Percentiles rank a stretch among this genome's conserved stretches.
Conservation (phyloP, 2,888 invertebrate species). For the Saturnia pavonia region DNA sequence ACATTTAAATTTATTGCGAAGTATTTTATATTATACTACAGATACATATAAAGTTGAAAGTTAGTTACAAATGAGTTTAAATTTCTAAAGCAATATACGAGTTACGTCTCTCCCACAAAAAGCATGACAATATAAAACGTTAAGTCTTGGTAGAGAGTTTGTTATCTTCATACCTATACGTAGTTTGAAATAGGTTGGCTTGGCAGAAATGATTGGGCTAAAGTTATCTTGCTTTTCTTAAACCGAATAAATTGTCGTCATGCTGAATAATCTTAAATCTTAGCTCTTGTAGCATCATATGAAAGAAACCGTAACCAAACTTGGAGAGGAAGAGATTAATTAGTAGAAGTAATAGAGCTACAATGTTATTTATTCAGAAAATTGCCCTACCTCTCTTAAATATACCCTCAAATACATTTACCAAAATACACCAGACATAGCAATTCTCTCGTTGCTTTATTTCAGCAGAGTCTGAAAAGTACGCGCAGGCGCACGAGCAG, state of each 20-base stretch:
- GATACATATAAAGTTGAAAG: constrained; percentile 24
- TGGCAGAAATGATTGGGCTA: background rate
- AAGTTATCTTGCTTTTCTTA: background rate
- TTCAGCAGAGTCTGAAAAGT: background rate
- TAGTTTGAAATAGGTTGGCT: background rate
- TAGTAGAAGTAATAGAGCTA: no score
- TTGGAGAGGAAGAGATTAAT: no score
- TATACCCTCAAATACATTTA: background rate
- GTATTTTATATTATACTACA: constrained; percentile 25
- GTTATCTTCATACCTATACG: background rate
- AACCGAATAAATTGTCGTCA: no score
- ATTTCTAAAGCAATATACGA: constrained; percentile 27
- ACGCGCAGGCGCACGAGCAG: background rate
- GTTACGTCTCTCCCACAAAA: constrained; percentile 44
- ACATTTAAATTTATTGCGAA: background rate
- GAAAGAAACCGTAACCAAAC: no score
- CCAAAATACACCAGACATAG: background rate
- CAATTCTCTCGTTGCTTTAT: no score
- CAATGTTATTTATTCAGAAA: no score
- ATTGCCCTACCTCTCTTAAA: no score
- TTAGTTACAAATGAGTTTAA: constrained; percentile 22
- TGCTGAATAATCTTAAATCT: no score
- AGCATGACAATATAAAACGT: constrained; percentile 22
- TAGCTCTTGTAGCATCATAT: no score
- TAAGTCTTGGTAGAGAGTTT: background rate